Base-by-base conservation (phyloP, 92 coral and sea anemone genomes). In the Epizoanthus stellaris region DNA sequence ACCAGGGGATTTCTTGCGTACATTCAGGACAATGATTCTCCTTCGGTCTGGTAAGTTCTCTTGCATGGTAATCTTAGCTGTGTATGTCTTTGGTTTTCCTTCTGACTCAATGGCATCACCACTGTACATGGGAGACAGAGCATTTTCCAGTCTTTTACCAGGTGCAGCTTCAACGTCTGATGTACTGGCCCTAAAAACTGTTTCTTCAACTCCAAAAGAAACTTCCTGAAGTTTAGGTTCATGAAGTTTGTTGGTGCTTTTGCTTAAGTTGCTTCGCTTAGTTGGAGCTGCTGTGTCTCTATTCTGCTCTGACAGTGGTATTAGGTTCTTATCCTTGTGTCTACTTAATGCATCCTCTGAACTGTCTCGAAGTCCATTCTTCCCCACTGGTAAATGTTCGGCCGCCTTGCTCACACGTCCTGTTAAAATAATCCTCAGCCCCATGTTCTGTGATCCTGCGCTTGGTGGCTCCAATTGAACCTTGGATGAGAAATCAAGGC, bases 41-140 rank as follows among this genome's bases (percentile, higher is more conserved):
- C 92, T 86, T 34, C 77, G 86, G 80, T 91, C 87, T 54, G 91
- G 91, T 19, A 90, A 42, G 21, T 87, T 89, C 66, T 94, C 98
- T 62, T 92, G 93, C 40, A 94, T 91, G 34, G 95, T 94, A 42
- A 94, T 89, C 75, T 85, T 87, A 25, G 98, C 92, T 13, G 89
- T 89, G 53, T 92, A 91, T 54, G 84, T 40, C 42, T 77, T 84
- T 43, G 82, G 79, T 4, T 88, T 80, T 49, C 75, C 74, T 20
- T 74, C 45, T 11, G 88, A 34, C 86, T 88, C 88, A 39, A 81
- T 39, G 11, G 38, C 56, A 36, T 86, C 93, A 68, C 79, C 84
- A 65, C 30, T 61, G 14, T 30, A 62, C 15, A 69, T 36, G 34
- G 39, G 60, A 53, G 68, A 81, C 23, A 23, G 0, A 23, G 82